Evolutionary conservation across 2,888 invertebrate genomes (phyloP).

Genomic region (Euproctis similis): DNA sequence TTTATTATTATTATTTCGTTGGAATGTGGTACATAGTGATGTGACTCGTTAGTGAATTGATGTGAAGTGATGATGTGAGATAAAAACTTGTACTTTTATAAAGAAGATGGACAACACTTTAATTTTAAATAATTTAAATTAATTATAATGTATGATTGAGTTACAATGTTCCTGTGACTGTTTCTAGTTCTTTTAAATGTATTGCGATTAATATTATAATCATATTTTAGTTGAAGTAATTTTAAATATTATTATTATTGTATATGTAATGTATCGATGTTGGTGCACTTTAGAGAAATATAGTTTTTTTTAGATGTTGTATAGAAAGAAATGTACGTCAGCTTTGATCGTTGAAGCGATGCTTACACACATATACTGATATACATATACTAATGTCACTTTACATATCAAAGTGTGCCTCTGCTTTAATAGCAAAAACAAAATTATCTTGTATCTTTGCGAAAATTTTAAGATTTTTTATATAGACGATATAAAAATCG

Average conservation of each 20-base stretch:
- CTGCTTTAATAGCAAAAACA: constrained; percentile 66
- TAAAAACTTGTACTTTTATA: not conserved
- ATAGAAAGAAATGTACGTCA: constrained; percentile 32
- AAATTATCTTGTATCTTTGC: constrained; percentile 66
- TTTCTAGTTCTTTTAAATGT: constrained; percentile 36
- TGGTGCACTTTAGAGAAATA: constrained; percentile 16
- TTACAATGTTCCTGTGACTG: constrained; percentile 54
- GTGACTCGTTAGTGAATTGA: constrained; percentile 5
- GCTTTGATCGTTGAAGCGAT: constrained; percentile 65
- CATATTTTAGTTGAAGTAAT: constrained; percentile 32
- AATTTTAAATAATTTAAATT: constrained; percentile 1
- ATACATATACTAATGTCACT: constrained; percentile 47
- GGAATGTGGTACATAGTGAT: constrained; percentile 1
- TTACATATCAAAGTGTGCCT: constrained; percentile 75
- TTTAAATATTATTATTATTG: too few species aligned
- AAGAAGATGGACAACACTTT: constrained; percentile 3
- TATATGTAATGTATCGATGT: constrained; percentile 22
- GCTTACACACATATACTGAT: constrained; percentile 50
- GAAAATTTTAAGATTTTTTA: constrained; percentile 65
- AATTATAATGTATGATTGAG: constrained; percentile 34
- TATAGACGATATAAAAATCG: constrained; percentile 44
- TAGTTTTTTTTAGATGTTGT: constrained; percentile 24
- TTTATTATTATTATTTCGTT: too few species aligned
- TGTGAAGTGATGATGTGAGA: constrained; percentile 2
- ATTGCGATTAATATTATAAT: constrained; percentile 35